A percentile compares a stretch with the other conserved stretches of the same genome.
These are phyloP conservation scores for Pangasianodon hypophthalmus DNA, from an alignment of 2,113 vertebrate species.

Conservation along the genomic window DNA sequence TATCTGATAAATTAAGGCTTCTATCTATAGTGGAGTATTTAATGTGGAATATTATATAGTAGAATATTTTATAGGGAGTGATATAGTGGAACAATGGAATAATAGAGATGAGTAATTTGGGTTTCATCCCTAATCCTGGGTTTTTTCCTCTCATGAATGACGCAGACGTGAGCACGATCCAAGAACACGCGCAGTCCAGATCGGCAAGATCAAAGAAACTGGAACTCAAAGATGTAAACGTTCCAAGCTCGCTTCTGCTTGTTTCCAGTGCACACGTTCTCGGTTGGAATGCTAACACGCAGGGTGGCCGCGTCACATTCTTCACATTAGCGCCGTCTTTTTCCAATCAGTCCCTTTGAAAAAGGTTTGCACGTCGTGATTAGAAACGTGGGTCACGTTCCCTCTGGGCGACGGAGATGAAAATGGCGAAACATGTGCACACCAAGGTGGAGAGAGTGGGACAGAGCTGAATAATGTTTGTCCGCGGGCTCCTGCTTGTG, in stretches of 20 bases:
- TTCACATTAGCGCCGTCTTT: conserved; percentile 46
- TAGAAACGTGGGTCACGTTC: conserved; percentile 38
- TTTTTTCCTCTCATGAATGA: background rate
- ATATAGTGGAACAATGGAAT: background rate
- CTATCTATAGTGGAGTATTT: background rate
- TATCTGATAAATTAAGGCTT: background rate
- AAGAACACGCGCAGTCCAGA: conserved; percentile 21
- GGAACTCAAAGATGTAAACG: conserved; percentile 49
- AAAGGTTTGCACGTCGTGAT: conserved; percentile 39
- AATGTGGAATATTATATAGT: background rate
- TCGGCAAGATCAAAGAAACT: conserved; percentile 45
- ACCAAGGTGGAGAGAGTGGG: conserved; percentile 37
- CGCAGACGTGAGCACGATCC: background rate
- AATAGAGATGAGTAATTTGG: background rate
- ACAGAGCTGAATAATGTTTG: conserved; percentile 39
- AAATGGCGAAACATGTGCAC: conserved; percentile 58
- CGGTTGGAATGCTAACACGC: conserved; percentile 40
- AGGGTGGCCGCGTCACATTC: conserved; percentile 43
- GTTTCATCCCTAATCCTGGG: background rate
- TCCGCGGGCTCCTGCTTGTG: conserved; percentile 34
- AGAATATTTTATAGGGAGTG: background rate
- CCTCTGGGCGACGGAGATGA: conserved; percentile 33
- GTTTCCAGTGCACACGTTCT: conserved; percentile 35
- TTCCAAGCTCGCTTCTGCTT: conserved; percentile 33
- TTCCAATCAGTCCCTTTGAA: conserved; percentile 46